Evolutionary conservation across 2,888 invertebrate genomes (phyloP).

Genomic region (Serripes groenlandicus): DNA sequence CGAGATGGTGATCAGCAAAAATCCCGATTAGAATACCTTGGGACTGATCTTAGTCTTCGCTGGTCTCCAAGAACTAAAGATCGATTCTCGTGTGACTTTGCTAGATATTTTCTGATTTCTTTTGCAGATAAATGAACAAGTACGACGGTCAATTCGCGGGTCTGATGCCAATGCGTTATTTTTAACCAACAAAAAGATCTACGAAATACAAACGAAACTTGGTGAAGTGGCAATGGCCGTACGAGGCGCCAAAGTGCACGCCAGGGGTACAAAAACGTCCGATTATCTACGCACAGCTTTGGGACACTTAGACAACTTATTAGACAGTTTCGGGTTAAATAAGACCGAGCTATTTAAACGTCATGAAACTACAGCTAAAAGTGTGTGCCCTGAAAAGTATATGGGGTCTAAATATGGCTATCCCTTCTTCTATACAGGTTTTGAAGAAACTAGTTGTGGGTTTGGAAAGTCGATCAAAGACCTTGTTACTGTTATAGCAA

Average conservation of each 20-base stretch:
- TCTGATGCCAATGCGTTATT: too few relatives aligned
- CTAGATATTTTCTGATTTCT: too few relatives aligned
- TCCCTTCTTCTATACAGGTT: constrained; percentile 71
- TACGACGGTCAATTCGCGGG: too few relatives aligned
- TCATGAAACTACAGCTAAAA: constrained; percentile 14
- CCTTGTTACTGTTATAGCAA: constrained; percentile 52
- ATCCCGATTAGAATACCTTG: too few relatives aligned
- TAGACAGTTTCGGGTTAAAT: constrained; percentile 31
- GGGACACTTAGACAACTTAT: constrained; percentile 23
- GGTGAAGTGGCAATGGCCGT: constrained; percentile 37
- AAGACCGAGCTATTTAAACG: constrained; percentile 8
- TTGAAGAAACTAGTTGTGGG: constrained; percentile 57
- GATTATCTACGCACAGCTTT: constrained; percentile 44
- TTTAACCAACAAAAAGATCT: too few relatives aligned
- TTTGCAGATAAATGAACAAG: too few relatives aligned
- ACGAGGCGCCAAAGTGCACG: constrained; percentile 54
- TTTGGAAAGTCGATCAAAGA: constrained; percentile 27
- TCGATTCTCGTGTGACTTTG: too few relatives aligned
- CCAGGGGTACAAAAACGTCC: constrained; percentile 59
- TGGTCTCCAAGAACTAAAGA: too few relatives aligned
- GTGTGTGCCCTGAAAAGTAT: constrained; percentile 68
- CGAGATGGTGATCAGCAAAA: too few relatives aligned
- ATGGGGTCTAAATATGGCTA: constrained; percentile 66
- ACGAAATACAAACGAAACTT: too few relatives aligned
- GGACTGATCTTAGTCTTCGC: too few relatives aligned